Evolutionary conservation across 2,113 vertebrate species (phyloP), one percentile per base, ranked within the genome.

Genomic region (Potamarius usumacintae): DNA sequence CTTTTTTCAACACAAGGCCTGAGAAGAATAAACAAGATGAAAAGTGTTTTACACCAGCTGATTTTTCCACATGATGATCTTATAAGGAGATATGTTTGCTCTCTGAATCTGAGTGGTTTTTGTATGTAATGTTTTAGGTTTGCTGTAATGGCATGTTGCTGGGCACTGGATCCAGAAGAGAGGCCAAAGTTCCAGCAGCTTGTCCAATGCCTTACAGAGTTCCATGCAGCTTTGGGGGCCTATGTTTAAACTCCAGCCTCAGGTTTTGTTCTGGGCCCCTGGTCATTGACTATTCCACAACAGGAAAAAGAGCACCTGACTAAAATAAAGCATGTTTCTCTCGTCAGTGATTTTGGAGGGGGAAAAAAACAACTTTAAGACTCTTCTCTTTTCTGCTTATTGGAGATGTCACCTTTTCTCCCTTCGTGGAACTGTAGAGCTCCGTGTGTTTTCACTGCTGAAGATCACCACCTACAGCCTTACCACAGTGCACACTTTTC

Each of bases 111-210:
- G 12, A 81, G 6, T n/a, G 7, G 90, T 50, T 71, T 77, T 90
- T 17, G 0, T 88, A 86, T 92, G 17, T 87, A 60, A 34, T 55
- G 88, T 77, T 93, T 55, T 25, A 99, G 98, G 86, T 99, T 99
- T 95, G 98, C 98, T 82, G 98, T 99, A 89, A 99, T 99, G 98
- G 98, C 98, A 30, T 99, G 98, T 92, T 99, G 98, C 89, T 99
- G 98, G 98, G 98, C 98, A 63, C 94, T 99, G 83, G 98, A 99
- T 92, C 98, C 97, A 0, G 98, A 99, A 91, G 98, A 99, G 92
- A 95, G 98, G 92, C 98, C 98, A 79, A 99, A 99, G 93, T 99
- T 99, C 89, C 98, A 99, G 95, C 98, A 99, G 95, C 94, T 99
- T 65, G 98, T 99, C 63, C 98, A 99, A 94, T 99, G 98, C 92